Evolutionary conservation across 1,140 invertebrate genomes (phyloP).

Genomic region (Nomia melanderi): DNA sequence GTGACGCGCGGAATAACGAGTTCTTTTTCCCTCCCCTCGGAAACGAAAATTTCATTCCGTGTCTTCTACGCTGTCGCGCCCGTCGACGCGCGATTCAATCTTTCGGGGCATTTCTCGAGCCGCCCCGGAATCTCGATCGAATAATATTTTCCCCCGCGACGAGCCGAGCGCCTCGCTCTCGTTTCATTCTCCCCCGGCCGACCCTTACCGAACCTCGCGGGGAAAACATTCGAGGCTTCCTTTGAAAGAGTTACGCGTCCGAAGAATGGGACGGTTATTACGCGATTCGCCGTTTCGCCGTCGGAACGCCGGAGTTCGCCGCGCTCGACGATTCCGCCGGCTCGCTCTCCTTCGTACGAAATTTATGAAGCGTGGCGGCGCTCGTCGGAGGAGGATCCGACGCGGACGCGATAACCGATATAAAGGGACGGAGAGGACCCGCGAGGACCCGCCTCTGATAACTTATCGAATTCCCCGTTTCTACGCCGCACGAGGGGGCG

Average conservation of each 20-base stretch:
- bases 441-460: not conserved
- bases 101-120: slow-evolving; percentile 41
- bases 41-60: slow-evolving; percentile 52
- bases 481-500: not conserved
- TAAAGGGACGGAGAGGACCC: not conserved
- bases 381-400: not conserved
- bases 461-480: not conserved
- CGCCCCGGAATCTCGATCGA: slow-evolving; percentile 24
- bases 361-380: slow-evolving; percentile 1
- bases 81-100: slow-evolving; percentile 48
- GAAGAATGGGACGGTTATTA: slow-evolving; percentile 10
- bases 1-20: slow-evolving; percentile 43
- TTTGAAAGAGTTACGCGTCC: not conserved
- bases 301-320: not conserved
- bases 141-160: slow-evolving; percentile 34
- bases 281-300: not conserved
- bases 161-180: not conserved
- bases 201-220: not conserved
- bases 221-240: not conserved
- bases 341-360: not conserved
- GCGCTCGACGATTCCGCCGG: not conserved
- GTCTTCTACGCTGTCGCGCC: slow-evolving; percentile 11
- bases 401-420: not conserved
- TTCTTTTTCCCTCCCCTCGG: slow-evolving; percentile 21
- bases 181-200: not conserved